Evolutionary conservation across 2,113 vertebrate species (phyloP).

Genomic region (Bagarius yarrelli): DNA sequence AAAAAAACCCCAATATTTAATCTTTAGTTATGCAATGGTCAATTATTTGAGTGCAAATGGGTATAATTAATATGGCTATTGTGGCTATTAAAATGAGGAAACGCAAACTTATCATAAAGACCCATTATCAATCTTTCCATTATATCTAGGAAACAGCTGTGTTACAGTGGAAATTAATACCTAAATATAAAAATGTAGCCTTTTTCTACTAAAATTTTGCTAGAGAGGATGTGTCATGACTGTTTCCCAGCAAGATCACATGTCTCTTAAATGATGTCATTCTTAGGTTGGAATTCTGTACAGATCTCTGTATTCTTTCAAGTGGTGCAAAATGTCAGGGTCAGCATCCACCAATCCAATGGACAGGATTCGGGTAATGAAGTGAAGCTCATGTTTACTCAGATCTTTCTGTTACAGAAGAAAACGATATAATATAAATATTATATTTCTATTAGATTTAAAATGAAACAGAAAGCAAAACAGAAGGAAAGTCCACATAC

Average conservation of each 20-base stretch:
- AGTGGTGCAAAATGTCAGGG: slow-evolving; percentile 71
- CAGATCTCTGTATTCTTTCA: slow-evolving; percentile 72
- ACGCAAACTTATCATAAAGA: no score
- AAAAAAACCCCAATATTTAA: no score
- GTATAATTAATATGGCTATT: no score
- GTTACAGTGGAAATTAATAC: no score
- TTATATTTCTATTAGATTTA: background rate
- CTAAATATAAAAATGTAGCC: background rate
- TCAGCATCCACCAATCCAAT: slow-evolving; percentile 74
- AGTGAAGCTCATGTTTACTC: slow-evolving; percentile 64
- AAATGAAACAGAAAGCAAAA: background rate
- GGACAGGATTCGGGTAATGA: slow-evolving; percentile 69
- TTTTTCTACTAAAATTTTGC: background rate
- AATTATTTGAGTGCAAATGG: no score
- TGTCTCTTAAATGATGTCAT: background rate
- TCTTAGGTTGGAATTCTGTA: slow-evolving; percentile 40
- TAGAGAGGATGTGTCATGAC: background rate
- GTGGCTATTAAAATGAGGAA: no score
- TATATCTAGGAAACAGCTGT: no score
- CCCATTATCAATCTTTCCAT: no score
- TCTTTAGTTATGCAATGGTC: no score
- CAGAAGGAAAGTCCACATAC: background rate
- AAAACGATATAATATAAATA: background rate
- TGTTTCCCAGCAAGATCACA: background rate
- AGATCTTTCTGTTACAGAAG: slow-evolving; percentile 60